Evolutionary conservation across 2,888 invertebrate genomes (phyloP).

Genomic region (Hydropsyche betteni): DNA sequence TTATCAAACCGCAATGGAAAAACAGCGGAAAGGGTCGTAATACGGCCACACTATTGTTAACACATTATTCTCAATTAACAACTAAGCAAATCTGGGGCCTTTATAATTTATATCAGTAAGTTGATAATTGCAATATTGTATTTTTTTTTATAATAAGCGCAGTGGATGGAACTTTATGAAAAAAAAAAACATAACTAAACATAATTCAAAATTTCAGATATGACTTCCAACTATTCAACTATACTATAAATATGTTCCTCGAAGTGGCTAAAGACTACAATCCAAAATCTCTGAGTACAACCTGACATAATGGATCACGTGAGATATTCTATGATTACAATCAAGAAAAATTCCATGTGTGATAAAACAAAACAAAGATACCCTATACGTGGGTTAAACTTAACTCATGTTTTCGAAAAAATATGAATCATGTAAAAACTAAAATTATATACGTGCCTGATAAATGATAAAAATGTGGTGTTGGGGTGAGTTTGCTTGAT

Average conservation of each 20-base stretch:
- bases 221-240: conserved; percentile 89
- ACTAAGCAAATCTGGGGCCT: conserved; percentile 78
- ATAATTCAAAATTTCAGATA: conserved; percentile 65
- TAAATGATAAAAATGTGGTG: neutral
- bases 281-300: conserved; percentile 45
- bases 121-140: neutral
- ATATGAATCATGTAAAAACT: neutral
- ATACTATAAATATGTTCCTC: conserved; percentile 77
- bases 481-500: neutral
- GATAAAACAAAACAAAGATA: conserved; percentile 1
- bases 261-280: conserved; percentile 63
- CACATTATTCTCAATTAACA: conserved; percentile 80
- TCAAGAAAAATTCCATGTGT: conserved; percentile 27
- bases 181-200: neutral
- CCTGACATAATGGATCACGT: conserved; percentile 47
- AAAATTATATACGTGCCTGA: conserved; percentile 22
- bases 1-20: conserved; percentile 84
- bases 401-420: neutral
- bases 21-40: conserved; percentile 81
- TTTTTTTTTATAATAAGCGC: neutral
- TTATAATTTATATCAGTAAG: conserved; percentile 80
- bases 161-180: neutral
- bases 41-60: conserved; percentile 75
- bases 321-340: conserved; percentile 46
- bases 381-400: neutral